phyloP scores from a whole-genome alignment of 2,888 invertebrate genomes.

The Hartigia nigra region DNA sequence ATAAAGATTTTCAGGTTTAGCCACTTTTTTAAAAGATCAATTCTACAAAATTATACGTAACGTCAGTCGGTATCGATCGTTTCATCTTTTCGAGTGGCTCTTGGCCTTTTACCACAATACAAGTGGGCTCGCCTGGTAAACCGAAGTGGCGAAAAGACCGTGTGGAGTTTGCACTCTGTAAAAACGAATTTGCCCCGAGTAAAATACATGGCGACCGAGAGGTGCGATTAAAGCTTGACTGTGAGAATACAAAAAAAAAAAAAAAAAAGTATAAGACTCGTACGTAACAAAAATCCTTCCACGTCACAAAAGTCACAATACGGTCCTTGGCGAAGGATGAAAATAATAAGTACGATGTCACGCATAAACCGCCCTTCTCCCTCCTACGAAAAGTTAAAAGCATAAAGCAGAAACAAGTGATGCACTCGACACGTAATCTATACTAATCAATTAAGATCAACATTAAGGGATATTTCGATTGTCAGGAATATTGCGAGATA shows the following conservation, averaged over 20 bases:
- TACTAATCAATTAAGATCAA: not conserved
- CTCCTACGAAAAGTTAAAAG: not conserved
- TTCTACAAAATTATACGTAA: not conserved
- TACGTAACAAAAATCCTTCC: not conserved
- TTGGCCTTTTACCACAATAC: not conserved
- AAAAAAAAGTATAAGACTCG: not conserved
- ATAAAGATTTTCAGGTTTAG: not conserved
- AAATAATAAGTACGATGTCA: not conserved
- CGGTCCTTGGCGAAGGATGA: not conserved
- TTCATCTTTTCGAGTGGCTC: not conserved
- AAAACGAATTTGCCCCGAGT: not conserved
- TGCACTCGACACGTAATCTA: not conserved
- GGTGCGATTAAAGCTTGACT: not conserved
- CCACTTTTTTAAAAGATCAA: not conserved
- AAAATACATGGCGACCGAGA: not conserved
- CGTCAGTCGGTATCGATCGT: not conserved
- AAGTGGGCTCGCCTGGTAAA: not conserved
- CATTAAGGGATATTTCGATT: too few relatives aligned
- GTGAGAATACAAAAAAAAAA: not conserved
- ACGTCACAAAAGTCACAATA: not conserved
- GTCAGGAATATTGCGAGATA: not conserved
- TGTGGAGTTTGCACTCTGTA: not conserved
- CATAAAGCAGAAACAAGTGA: not conserved
- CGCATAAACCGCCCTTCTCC: not conserved
- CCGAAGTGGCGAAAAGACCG: not conserved